Evolutionary conservation across 2,888 invertebrate genomes (phyloP), one percentile per base, ranked within the genome.

Genomic region (Philereme vetulata): DNA sequence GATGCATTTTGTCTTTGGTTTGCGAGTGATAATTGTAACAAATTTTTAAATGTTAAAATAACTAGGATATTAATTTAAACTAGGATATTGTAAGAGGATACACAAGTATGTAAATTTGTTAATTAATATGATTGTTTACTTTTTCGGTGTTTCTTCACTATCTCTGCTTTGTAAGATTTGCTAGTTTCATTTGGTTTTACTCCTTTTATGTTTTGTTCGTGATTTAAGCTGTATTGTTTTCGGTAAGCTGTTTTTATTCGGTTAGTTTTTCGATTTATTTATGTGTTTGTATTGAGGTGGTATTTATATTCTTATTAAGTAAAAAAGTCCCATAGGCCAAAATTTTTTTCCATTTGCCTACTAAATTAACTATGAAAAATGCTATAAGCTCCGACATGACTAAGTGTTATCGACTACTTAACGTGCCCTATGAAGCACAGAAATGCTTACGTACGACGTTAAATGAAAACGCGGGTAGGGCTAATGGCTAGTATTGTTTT

Each of bases 1-100:
- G 77, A 81, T 84, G 90, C 90, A 85, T 90, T 89, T 85, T 86
- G 74, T 74, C 76, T 86, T 87, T 87, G 71, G 84, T 88, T 87
- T 91, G 91, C 90, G 84, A 80, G 81, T 78, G 69, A 77, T 79
- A 71, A 73, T 78, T 80, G 72, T 68, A 64, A 59, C 66, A 51
- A 35, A n/a, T 63, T 56, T 57, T 56, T 68, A 54, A 70, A 60
- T 56, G 48, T 52, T 46, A 38, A 57, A 55, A 45, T 52, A 51
- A 55, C 1, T 57, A 63, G 62, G 47, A 44, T 51, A 38, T 51
- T 46, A 11, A 42, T 65, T 11, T 6, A 74, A 68, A 72, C 75
- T n/a, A n/a, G n/a, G n/a, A n/a, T n/a, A n/a, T n/a, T 75, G 75
- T 78, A 80, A 78, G 84, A 85, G 85, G 88, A 88, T 89, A 88